These are phyloP conservation scores for Phataginus tricuspis DNA, from an alignment of 2,797 vertebrate genomes.

Conservation along the genomic window DNA sequence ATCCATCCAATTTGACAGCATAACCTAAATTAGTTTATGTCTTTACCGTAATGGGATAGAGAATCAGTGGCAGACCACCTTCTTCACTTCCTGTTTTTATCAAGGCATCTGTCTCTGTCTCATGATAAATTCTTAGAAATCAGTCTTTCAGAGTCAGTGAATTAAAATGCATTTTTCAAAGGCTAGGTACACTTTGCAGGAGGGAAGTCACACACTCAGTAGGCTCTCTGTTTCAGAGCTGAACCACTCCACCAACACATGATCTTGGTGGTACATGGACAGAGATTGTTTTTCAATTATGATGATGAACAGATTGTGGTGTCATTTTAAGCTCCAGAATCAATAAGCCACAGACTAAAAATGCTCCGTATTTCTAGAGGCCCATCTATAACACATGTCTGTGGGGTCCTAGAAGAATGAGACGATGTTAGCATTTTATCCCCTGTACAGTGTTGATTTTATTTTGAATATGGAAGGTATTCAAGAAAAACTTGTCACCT, in stretches of 20 bases:
- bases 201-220: neutral
- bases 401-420: neutral
- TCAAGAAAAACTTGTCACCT: neutral
- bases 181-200: neutral
- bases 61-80: neutral
- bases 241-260: neutral
- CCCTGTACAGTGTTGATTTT: neutral
- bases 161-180: neutral
- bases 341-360: neutral
- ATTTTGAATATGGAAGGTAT: neutral
- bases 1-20: neutral
- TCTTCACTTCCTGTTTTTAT: neutral
- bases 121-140: neutral
- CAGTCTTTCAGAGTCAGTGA: slow-evolving; percentile 9
- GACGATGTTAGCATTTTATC: neutral
- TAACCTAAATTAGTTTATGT: neutral
- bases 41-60: neutral
- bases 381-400: neutral
- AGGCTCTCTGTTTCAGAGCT: neutral
- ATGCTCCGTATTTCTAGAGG: neutral
- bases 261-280: neutral
- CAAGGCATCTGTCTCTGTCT: neutral
- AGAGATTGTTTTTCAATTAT: neutral
- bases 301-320: neutral
- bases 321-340: neutral